Percentiles rank a stretch among this genome's conserved stretches.
These are phyloP conservation scores for Gerris buenoi DNA, from an alignment of 1,140 invertebrate species.

Conservation along the genomic window DNA sequence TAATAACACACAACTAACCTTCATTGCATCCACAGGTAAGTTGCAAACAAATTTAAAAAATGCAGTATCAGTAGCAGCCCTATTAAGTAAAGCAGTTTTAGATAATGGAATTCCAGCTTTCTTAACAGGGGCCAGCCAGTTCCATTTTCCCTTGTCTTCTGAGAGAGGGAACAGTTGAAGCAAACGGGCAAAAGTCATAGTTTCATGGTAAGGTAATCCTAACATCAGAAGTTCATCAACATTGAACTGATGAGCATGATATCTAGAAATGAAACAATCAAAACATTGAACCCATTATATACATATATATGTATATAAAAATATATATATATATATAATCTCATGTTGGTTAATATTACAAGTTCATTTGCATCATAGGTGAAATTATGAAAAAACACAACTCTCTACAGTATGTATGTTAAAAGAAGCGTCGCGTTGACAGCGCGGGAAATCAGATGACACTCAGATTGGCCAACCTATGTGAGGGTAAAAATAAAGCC, in stretches of 20 bases:
- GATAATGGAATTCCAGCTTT: slow-evolving; percentile 54
- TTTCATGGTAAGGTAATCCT: slow-evolving; percentile 81
- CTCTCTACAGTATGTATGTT: no score
- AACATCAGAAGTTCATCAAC: slow-evolving; percentile 58
- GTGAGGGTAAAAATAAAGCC: no score
- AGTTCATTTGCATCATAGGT: no score
- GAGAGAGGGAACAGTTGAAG: slow-evolving; percentile 58
- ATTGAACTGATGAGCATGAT: slow-evolving; percentile 77
- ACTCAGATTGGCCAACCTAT: no score
- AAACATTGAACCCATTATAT: no score
- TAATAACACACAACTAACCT: slow-evolving; percentile 29
- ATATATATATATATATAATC: no score
- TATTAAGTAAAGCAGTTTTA: slow-evolving; percentile 52
- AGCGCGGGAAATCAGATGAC: no score
- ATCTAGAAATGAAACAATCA: no score
- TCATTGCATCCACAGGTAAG: slow-evolving; percentile 45
- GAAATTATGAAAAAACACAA: no score
- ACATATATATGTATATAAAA: no score
- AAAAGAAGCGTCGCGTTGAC: no score
- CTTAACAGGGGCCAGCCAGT: slow-evolving; percentile 57
- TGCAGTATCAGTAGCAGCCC: slow-evolving; percentile 45
- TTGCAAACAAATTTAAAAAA: slow-evolving; percentile 61
- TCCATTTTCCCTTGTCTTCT: slow-evolving; percentile 46
- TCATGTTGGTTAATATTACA: no score
- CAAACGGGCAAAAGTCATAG: slow-evolving; percentile 67